Conservation (phyloP, 2,888 invertebrate species). For the Mythimna albipuncta region DNA sequence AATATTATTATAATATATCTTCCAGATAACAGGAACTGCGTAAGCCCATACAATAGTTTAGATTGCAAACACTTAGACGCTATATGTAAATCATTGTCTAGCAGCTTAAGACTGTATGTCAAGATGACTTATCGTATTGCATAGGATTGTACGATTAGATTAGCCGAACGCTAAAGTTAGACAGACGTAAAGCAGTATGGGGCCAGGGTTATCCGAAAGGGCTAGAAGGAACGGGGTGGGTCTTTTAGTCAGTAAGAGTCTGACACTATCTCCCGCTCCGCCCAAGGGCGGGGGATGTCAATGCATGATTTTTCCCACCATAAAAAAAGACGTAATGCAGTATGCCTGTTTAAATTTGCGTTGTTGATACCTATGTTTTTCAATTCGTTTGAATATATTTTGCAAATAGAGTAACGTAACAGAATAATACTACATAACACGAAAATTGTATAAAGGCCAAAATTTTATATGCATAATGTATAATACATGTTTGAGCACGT, state of each 20-base stretch:
- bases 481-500: too few relatives aligned
- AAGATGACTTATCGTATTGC: slow-evolving; percentile 48
- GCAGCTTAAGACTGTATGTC: slow-evolving; percentile 35
- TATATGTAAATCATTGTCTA: slow-evolving; percentile 44
- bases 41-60: slow-evolving; percentile 21
- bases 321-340: not conserved
- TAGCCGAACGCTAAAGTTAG: slow-evolving; percentile 27
- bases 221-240: too few relatives aligned
- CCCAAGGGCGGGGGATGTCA: too few relatives aligned
- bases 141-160: slow-evolving; percentile 47
- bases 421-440: too few relatives aligned
- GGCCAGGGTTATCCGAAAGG: too few relatives aligned
- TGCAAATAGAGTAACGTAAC: too few relatives aligned
- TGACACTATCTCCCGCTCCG: too few relatives aligned
- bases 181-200: not conserved
- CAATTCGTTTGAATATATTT: not conserved
- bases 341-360: not conserved
- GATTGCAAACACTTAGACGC: slow-evolving; percentile 33
- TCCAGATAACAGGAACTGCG: not conserved
- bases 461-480: too few relatives aligned
- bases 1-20: slow-evolving; percentile 1
- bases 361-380: not conserved
- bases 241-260: too few relatives aligned
- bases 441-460: too few relatives aligned
- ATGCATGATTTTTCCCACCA: too few relatives aligned